These are phyloP conservation scores for Drosophila burlai DNA, from an alignment of 1,140 invertebrate genomes.

Conservation along the genomic window DNA sequence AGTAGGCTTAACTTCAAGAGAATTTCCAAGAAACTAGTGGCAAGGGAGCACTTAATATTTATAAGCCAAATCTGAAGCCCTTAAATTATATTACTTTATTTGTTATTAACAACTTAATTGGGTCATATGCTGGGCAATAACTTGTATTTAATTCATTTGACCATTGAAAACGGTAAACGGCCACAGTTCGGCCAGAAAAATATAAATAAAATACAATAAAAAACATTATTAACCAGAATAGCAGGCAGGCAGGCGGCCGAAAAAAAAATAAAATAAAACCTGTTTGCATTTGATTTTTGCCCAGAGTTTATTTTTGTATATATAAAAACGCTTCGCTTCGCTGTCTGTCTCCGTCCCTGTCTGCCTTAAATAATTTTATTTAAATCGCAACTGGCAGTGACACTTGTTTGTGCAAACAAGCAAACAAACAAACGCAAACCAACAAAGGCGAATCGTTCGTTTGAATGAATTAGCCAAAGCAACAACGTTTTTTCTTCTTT, in stretches of 20 bases:
- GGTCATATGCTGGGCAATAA: slow-evolving; percentile 53
- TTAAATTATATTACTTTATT: neutral
- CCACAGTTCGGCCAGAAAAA: neutral
- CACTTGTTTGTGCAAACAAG: slow-evolving; percentile 71
- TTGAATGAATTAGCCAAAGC: slow-evolving; percentile 69
- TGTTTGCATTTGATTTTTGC: slow-evolving; percentile 70
- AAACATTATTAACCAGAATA: slow-evolving; percentile 44
- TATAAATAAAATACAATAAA: slow-evolving; percentile 6
- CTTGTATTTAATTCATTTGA: slow-evolving; percentile 53
- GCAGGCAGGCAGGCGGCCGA: slow-evolving; percentile 5
- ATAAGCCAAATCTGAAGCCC: neutral
- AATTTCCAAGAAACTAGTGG: neutral
- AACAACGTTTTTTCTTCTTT: slow-evolving; percentile 1
- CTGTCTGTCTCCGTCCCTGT: slow-evolving; percentile 39
- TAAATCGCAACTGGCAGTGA: slow-evolving; percentile 72
- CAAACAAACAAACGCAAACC: slow-evolving; percentile 58
- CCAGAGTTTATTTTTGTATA: slow-evolving; percentile 45
- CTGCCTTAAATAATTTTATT: slow-evolving; percentile 71
- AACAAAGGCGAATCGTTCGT: slow-evolving; percentile 37
- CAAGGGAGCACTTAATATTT: neutral
- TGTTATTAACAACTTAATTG: slow-evolving; percentile 50
- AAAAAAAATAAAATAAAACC: slow-evolving; percentile 43
- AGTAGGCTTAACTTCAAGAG: neutral
- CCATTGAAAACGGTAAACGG: slow-evolving; percentile 48
- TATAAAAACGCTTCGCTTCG: slow-evolving; percentile 30